phyloP scores from a whole-genome alignment of 2,113 vertebrate species.

The Notiomystis cincta region DNA sequence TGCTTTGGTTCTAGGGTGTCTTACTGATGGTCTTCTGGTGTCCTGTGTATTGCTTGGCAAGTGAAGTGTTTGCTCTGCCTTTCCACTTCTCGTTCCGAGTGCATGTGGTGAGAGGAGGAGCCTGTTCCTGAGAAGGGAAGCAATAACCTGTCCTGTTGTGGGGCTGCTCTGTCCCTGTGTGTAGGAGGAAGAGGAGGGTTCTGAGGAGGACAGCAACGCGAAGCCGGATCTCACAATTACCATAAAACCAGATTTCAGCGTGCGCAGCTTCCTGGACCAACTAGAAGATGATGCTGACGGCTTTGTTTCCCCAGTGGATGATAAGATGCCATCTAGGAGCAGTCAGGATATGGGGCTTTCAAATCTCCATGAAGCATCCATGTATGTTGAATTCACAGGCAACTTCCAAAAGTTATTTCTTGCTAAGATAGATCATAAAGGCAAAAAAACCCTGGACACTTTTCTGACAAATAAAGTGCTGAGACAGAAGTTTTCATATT shows the following conservation, averaged over 20 bases:
- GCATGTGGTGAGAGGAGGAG: not conserved
- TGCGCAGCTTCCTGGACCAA: constrained; percentile 86
- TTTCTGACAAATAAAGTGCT: too few relatives aligned
- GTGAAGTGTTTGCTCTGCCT: not conserved
- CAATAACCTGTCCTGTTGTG: not conserved
- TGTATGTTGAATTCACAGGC: constrained; percentile 74
- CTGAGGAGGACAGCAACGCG: constrained; percentile 81
- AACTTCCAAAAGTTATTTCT: not conserved
- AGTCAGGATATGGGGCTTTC: constrained; percentile 88
- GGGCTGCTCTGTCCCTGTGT: constrained; percentile 9
- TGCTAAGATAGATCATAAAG: not conserved
- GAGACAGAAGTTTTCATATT: not conserved
- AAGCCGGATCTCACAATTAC: constrained; percentile 78
- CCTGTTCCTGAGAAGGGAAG: not conserved
- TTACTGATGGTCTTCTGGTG: not conserved
- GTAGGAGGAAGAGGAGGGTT: constrained; percentile 92
- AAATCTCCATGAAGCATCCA: constrained; percentile 92
- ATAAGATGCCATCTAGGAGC: constrained; percentile 81
- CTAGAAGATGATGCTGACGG: constrained; percentile 88
- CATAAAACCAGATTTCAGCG: constrained; percentile 76
- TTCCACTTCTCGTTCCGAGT: not conserved
- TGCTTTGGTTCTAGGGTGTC: not conserved
- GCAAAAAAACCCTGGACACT: too few relatives aligned
- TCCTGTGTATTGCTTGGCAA: not conserved
- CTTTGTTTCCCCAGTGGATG: constrained; percentile 92